Conservation (phyloP, 2,797 vertebrate genomes). For the Halcyon chelicuti region DNA sequence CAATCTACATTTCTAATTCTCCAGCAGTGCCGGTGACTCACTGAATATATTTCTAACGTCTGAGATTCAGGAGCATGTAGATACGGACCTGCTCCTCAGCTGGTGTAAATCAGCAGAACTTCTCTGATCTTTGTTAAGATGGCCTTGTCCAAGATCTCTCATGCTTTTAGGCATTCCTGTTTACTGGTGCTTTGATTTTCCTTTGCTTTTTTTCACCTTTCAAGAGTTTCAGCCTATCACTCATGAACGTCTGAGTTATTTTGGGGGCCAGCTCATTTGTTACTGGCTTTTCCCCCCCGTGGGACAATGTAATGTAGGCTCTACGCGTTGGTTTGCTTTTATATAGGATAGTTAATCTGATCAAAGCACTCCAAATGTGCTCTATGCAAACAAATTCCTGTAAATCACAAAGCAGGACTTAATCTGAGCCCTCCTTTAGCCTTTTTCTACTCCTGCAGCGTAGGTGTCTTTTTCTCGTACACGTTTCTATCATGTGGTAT, state of each 20-base stretch:
- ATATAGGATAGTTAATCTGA: neutral
- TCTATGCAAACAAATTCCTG: conserved; percentile 1
- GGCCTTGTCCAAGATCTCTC: neutral
- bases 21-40: neutral
- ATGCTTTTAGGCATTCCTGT: neutral
- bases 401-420: neutral
- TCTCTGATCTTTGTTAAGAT: neutral
- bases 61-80: neutral
- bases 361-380: neutral
- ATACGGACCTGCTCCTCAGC: neutral
- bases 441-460: neutral
- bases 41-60: neutral
- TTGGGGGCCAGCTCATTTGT: neutral
- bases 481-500: neutral
- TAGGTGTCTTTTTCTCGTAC: neutral
- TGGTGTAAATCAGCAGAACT: neutral
- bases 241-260: neutral
- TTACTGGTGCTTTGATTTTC: neutral
- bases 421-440: neutral
- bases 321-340: neutral
- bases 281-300: neutral
- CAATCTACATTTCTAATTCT: neutral
- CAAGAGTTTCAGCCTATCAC: neutral
- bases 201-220: neutral
- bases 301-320: neutral